Conservation (phyloP, 2,797 vertebrate genomes). For the Dipus sagitta region DNA sequence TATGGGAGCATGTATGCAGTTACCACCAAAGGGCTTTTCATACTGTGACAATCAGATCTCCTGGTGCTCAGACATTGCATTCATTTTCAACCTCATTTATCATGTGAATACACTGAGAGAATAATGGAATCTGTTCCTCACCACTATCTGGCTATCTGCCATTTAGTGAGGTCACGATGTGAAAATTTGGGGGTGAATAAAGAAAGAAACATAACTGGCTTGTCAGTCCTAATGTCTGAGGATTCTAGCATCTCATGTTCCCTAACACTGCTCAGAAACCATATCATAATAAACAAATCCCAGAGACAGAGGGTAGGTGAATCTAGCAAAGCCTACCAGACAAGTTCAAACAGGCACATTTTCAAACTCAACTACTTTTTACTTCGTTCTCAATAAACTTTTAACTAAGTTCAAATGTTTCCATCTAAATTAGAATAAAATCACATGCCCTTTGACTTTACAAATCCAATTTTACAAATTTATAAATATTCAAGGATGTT, state of each 20-base stretch:
- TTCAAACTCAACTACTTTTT: neutral
- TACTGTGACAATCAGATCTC: constrained; percentile 73
- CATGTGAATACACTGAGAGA: constrained; percentile 76
- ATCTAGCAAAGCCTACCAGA: neutral
- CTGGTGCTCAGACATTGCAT: constrained; percentile 62
- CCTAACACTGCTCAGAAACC: neutral
- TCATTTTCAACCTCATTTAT: constrained; percentile 83
- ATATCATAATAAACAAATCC: neutral
- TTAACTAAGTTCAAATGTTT: constrained; percentile 50
- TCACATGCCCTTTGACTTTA: neutral
- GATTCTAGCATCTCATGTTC: neutral
- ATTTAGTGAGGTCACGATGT: constrained; percentile 60
- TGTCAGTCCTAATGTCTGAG: constrained; percentile 60
- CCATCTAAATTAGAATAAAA: constrained; percentile 54
- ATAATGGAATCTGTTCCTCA: constrained; percentile 74
- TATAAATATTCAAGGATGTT: constrained; percentile 28
- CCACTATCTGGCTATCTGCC: constrained; percentile 70
- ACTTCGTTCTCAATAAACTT: neutral
- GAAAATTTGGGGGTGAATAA: constrained; percentile 26
- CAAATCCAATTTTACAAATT: constrained; percentile 40
- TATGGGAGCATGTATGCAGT: constrained; percentile 15
- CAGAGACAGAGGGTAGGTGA: neutral
- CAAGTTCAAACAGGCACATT: neutral
- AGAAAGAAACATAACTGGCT: constrained; percentile 67
- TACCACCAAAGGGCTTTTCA: constrained; percentile 77